phyloP scores from a whole-genome alignment of 2,888 invertebrate species.

The Pimpla rufipes region DNA sequence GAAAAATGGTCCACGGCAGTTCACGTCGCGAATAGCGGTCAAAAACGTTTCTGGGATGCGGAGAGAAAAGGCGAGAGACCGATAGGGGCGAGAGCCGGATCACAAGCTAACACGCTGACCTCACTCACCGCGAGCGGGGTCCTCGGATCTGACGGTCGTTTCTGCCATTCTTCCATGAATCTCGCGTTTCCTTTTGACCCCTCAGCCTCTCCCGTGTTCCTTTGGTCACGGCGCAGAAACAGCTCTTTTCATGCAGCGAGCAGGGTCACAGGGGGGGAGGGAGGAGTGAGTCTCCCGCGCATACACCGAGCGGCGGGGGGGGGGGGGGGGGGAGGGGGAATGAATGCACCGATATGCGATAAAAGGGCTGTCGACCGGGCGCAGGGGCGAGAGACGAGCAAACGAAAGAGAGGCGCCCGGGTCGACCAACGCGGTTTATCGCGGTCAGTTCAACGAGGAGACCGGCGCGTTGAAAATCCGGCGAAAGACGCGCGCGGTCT shows the following conservation, averaged over 20 bases:
- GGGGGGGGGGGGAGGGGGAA: neutral
- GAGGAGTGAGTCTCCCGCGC: neutral
- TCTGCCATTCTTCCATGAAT: slow-evolving; percentile 10
- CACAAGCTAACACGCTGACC: slow-evolving; percentile 19
- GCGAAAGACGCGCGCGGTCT: neutral
- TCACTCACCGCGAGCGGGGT: neutral
- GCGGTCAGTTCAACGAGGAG: neutral
- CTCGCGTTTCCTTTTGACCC: slow-evolving; percentile 41
- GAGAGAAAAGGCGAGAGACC: neutral
- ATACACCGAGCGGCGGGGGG: neutral
- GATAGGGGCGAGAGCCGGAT: neutral
- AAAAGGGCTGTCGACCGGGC: slow-evolving; percentile 29
- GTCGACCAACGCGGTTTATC: slow-evolving; percentile 28
- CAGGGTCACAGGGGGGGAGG: neutral
- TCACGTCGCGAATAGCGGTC: no score
- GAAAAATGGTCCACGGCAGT: neutral
- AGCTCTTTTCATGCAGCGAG: slow-evolving; percentile 2
- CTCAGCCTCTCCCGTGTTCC: slow-evolving; percentile 22
- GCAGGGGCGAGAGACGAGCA: slow-evolving; percentile 29
- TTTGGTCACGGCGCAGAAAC: neutral
- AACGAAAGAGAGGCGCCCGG: slow-evolving; percentile 23
- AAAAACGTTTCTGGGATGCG: no score
- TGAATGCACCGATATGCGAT: slow-evolving; percentile 33
- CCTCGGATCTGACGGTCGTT: slow-evolving; percentile 17
- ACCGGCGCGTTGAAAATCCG: slow-evolving; percentile 18